These are phyloP conservation scores for Marmota monax DNA, from an alignment of 2,113 vertebrate genomes.

Conservation along the genomic window DNA sequence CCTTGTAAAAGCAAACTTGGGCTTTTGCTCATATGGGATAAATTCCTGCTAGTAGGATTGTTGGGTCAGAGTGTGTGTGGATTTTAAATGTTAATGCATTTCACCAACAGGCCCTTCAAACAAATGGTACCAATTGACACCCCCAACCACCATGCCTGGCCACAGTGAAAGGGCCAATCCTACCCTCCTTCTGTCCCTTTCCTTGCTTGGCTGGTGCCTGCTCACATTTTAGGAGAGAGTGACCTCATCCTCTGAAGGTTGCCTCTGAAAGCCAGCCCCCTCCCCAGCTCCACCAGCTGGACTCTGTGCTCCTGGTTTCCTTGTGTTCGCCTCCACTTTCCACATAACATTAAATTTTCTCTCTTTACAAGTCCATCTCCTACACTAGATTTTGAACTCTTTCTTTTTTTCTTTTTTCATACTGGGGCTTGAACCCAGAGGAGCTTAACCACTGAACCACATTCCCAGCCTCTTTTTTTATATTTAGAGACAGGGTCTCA, in stretches of 20 bases:
- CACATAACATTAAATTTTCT: neutral
- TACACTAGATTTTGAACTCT: neutral
- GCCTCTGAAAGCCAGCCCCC: neutral
- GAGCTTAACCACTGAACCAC: too few relatives aligned
- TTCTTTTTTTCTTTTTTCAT: neutral
- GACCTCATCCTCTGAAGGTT: neutral
- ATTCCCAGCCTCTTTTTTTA: too few relatives aligned
- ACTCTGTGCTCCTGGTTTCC: neutral
- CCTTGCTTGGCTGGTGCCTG: neutral
- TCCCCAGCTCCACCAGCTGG: neutral
- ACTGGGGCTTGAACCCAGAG: too few relatives aligned
- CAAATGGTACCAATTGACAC: neutral
- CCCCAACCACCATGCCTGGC: neutral
- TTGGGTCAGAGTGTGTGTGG: neutral
- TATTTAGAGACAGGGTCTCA: too few relatives aligned
- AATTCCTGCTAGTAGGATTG: slow-evolving; percentile 40
- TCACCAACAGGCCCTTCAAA: neutral
- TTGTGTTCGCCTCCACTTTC: neutral
- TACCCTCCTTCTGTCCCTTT: neutral
- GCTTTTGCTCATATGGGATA: slow-evolving; percentile 17
- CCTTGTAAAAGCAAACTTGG: slow-evolving; percentile 60
- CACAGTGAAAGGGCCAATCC: neutral
- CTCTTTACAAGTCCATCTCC: neutral
- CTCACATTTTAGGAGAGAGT: neutral
- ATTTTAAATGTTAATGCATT: slow-evolving; percentile 61